Base-by-base conservation (phyloP, 2,888 invertebrate species). In the Selenia dentaria region DNA sequence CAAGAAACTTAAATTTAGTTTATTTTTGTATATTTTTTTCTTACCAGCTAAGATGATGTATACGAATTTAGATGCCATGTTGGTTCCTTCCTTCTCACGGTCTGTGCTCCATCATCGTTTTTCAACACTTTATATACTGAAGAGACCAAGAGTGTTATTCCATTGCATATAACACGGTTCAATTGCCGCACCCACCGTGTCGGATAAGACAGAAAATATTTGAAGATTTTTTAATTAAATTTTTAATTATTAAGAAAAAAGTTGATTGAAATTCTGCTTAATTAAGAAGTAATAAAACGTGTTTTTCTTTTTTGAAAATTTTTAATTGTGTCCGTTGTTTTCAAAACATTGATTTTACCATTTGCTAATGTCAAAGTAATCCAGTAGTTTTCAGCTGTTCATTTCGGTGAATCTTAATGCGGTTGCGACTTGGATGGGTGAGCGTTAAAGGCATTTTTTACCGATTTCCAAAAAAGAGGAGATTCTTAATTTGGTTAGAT, bases 1-100 rank as follows among this genome's bases (percentile, higher is more conserved):
- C n/a, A n/a, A n/a, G n/a, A n/a, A n/a, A n/a, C n/a, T n/a, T n/a
- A n/a, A n/a, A n/a, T n/a, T n/a, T n/a, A n/a, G n/a, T n/a, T n/a
- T n/a, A n/a, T n/a, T n/a, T n/a, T n/a, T n/a, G n/a, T n/a, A n/a
- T n/a, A n/a, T n/a, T n/a, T n/a, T n/a, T n/a, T n/a, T n/a, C 73
- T 72, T 51, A 75, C 74, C 77, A 38, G 67, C 38, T 8, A 72
- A 49, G 5, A 67, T 14, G 8, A 3, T 8, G 8, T 67, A 37
- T n/a, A 54, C 51, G 24, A 51, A 55, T 43, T 53, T 36, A 1
- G 22, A 18, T 32, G 41, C 24, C 47, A 48, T 48, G 41, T 9
- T 37, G 36, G 6, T 41, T 8, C 29, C 45, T 44, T 29, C 39
- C 36, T 26, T 2, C 14, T 5, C 4, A 37, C 52, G 55, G 53